A percentile compares a stretch with the other conserved stretches of the same genome.
These are phyloP conservation scores for Actenoides lindsayi DNA, from an alignment of 2,113 vertebrate genomes.

Conservation along the genomic window DNA sequence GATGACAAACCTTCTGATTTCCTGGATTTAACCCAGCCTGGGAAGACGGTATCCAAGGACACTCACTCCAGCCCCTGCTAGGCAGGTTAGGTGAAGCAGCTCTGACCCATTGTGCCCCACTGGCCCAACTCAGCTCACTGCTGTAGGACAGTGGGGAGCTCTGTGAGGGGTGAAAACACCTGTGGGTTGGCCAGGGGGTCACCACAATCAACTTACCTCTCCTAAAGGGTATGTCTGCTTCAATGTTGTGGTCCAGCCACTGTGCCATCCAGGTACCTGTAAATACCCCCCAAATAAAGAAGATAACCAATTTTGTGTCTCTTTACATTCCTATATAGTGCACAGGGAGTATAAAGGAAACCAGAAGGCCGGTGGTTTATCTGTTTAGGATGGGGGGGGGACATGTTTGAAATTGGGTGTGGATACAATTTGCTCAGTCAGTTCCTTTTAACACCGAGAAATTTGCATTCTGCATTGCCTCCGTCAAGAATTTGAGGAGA, in stretches of 20 bases:
- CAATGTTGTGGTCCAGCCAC: not conserved
- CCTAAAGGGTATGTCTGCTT: not conserved
- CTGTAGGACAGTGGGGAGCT: not conserved
- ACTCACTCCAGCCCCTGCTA: not conserved
- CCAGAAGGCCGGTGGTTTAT: not conserved
- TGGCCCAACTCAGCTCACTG: fast-evolving
- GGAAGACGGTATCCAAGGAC: not conserved
- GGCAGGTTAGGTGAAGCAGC: not conserved
- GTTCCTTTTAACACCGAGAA: not conserved
- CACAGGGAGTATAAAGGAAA: not conserved
- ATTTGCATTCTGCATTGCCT: not conserved
- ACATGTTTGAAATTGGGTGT: not conserved
- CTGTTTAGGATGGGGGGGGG: not conserved
- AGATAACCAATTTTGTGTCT: not conserved
- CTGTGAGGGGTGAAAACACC: not conserved
- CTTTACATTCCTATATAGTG: not conserved
- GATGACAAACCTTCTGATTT: not conserved
- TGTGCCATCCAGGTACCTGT: not conserved
- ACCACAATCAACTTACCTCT: not conserved
- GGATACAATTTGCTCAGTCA: not conserved
- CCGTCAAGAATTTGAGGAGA: not conserved
- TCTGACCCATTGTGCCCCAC: not conserved
- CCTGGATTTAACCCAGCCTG: not conserved
- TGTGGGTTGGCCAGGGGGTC: fast-evolving
- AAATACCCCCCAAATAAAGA: not conserved